A percentile compares a stretch with the other conserved stretches of the same genome.
These are phyloP conservation scores for Tapirus indicus DNA, from an alignment of 2,797 vertebrate species.

Conservation along the genomic window DNA sequence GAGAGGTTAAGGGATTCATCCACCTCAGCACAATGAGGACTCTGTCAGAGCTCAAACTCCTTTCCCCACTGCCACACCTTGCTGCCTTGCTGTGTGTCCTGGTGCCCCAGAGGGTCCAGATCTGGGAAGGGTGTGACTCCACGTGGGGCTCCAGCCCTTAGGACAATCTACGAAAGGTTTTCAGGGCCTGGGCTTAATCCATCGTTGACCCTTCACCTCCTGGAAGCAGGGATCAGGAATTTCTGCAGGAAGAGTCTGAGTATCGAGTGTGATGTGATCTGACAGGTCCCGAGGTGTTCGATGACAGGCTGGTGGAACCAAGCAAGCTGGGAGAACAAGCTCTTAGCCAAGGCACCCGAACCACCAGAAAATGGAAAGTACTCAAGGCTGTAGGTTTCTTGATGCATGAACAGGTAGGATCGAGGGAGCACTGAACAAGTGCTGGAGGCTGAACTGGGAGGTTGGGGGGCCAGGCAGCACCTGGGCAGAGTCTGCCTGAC, in stretches of 20 bases:
- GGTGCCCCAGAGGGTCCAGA: too few species aligned
- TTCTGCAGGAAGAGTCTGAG: not conserved
- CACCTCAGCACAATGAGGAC: not conserved
- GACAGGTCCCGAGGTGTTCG: not conserved
- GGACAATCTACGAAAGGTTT: not conserved
- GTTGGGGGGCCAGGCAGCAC: too few species aligned
- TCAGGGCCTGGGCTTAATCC: not conserved
- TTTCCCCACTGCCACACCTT: fast-evolving
- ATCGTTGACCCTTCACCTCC: not conserved
- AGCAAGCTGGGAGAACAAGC: not conserved
- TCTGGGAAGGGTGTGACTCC: not conserved
- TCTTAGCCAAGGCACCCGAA: not conserved
- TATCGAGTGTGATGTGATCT: not conserved
- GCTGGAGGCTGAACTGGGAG: too few species aligned
- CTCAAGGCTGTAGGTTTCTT: slow-evolving; percentile 72
- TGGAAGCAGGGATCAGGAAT: not conserved
- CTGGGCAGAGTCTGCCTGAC: not conserved
- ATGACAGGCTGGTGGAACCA: not conserved
- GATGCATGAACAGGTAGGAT: not conserved
- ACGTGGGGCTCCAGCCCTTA: not conserved
- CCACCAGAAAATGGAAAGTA: not conserved
- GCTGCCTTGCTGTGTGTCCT: not conserved
- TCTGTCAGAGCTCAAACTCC: not conserved
- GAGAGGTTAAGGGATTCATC: not conserved
- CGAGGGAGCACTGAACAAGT: not conserved